These are phyloP conservation scores for Agapornis roseicollis DNA, from an alignment of 2,113 vertebrate genomes.

Conservation along the genomic window DNA sequence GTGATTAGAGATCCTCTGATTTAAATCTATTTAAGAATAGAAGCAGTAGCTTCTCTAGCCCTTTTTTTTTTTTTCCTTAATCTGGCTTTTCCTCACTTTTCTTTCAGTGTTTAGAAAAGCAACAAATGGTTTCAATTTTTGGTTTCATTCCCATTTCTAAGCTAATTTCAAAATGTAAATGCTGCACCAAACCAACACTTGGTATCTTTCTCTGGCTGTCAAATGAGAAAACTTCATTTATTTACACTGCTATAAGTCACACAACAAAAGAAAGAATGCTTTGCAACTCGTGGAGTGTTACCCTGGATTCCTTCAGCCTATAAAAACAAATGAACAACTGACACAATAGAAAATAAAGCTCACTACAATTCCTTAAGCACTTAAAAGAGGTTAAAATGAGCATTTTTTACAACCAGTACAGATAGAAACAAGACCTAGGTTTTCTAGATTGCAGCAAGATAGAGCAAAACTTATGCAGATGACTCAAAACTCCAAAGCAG, in stretches of 20 bases:
- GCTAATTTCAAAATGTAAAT: constrained; percentile 25
- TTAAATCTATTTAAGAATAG: neutral
- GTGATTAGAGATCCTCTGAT: neutral
- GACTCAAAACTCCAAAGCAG: neutral
- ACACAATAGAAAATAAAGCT: neutral
- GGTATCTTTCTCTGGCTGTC: constrained; percentile 32
- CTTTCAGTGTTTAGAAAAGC: neutral
- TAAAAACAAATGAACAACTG: neutral
- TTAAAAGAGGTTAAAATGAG: neutral
- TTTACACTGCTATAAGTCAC: constrained; percentile 41
- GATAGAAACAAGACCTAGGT: neutral
- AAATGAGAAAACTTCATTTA: neutral
- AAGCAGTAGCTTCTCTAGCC: neutral
- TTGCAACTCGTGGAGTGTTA: neutral
- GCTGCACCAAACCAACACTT: neutral
- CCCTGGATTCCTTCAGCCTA: neutral
- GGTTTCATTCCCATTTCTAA: neutral
- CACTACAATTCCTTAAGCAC: neutral
- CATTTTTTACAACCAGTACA: neutral
- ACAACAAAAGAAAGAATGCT: neutral
- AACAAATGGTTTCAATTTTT: neutral
- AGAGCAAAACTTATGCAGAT: neutral
- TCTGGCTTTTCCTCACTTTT: neutral
- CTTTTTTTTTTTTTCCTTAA: neutral
- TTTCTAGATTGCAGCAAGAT: accelerated